Conservation (phyloP, 2,797 vertebrate species). For the Trematomus bernacchii region DNA sequence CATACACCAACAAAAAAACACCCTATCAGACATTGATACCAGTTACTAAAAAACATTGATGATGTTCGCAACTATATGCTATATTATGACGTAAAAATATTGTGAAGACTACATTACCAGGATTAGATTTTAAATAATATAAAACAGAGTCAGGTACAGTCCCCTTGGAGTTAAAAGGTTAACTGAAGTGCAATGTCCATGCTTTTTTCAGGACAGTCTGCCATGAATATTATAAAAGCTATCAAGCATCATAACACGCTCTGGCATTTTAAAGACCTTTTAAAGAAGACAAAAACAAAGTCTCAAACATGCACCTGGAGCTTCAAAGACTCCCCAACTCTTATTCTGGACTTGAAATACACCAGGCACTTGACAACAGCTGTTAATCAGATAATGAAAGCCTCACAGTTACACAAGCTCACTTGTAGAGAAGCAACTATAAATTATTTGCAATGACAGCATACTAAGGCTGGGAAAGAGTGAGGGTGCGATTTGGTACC, state of each 20-base stretch:
- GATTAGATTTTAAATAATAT: slow-evolving; percentile 37
- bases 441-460: slow-evolving; percentile 81
- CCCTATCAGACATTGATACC: slow-evolving; percentile 2
- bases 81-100: neutral
- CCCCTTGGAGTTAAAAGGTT: slow-evolving; percentile 37
- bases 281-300: slow-evolving; percentile 67
- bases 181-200: slow-evolving; percentile 14
- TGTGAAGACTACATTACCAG: slow-evolving; percentile 13
- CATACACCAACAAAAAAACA: slow-evolving; percentile 12
- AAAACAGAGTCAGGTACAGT: slow-evolving; percentile 60
- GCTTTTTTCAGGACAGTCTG: slow-evolving; percentile 30
- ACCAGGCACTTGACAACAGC: slow-evolving; percentile 81
- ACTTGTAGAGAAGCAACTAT: slow-evolving; percentile 73
- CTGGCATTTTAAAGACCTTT: slow-evolving; percentile 65
- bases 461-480: slow-evolving; percentile 66
- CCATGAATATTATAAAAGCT: slow-evolving; percentile 38
- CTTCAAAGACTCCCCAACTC: slow-evolving; percentile 74
- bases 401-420: slow-evolving; percentile 77
- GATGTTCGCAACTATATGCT: slow-evolving; percentile 12
- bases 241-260: slow-evolving; percentile 49
- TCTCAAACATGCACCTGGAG: slow-evolving; percentile 74
- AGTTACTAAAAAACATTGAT: slow-evolving; percentile 24
- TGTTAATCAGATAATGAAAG: slow-evolving; percentile 85
- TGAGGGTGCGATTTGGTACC: slow-evolving; percentile 80
- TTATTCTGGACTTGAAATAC: slow-evolving; percentile 79